Evolutionary conservation across 64 coral and sea anemone genomes (phyloP), one percentile per base, ranked within the genome.

Genomic region (Exaiptasia diaphana): DNA sequence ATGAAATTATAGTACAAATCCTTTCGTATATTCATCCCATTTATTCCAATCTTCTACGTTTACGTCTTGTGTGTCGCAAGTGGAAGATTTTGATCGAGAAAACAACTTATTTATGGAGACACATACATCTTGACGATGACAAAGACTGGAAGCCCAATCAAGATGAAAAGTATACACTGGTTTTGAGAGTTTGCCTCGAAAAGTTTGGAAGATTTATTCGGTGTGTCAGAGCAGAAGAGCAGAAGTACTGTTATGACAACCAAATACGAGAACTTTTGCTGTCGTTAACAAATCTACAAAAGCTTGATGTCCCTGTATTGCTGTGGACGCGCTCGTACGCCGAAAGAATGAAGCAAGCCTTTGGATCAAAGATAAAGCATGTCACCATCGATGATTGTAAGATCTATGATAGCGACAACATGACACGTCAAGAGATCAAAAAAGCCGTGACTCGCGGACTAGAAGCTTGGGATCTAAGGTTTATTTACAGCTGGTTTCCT

Each of bases 41-140:
- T 22, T 85, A 85, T 39, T 68, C 69, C 57, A 53, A 85, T 38
- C 39, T 85, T 18, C 28, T 56, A 39, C 30, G 35, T 13, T 70
- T 73, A 52, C 60, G 65, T 4, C 53, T 38, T 2, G 42, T 85
- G 12, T 85, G 81, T 62, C 67, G 81, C 58, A 73, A 71, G 7
- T 85, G 81, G 81, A 55, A 61, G 18, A 53, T 36, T 23, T 73
- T 85, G 6, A 85, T 85, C 58, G 67, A 85, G 25, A 85, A 53
- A 9, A 85, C 81, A 3, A 55, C 67, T 46, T 50, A 43, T 55
- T n/a, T 85, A 3, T 85, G 81, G 81, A 74, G 23, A 20, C 81
- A 85, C 53, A 85, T 85, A 13, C 81, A 85, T 31, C 32, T 85
- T 12, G 67, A 85, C 5, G 81, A 85, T 20, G 68, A 85, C 32